A percentile compares a stretch with the other conserved stretches of the same genome.
Evolutionary conservation across 1,140 invertebrate genomes (phyloP).

Genomic region (Ostrea denselamellosa): DNA sequence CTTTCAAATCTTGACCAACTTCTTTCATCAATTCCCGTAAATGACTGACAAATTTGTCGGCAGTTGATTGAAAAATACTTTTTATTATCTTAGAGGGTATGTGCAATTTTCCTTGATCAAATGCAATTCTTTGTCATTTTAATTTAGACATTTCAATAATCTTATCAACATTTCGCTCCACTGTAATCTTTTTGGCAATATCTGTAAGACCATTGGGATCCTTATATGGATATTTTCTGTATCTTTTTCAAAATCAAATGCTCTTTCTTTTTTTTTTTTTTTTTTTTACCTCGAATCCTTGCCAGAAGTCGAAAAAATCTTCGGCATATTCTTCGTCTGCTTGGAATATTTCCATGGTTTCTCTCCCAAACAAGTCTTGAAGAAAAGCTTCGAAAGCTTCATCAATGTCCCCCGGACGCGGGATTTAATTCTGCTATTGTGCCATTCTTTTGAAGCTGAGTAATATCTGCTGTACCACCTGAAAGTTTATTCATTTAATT

Average conservation of each 20-base stretch:
- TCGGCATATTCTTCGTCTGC: constrained; percentile 31
- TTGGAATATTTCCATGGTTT: constrained; percentile 34
- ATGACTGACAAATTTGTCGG: constrained; percentile 8
- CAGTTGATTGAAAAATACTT: constrained; percentile 42
- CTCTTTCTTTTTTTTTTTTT: too few species aligned
- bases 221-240: constrained; percentile 25
- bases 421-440: constrained; percentile 41
- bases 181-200: constrained; percentile 25
- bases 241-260: neutral
- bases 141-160: neutral
- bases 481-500: too few species aligned
- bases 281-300: constrained; percentile 52
- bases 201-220: constrained; percentile 27
- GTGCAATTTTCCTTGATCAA: constrained; percentile 41
- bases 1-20: neutral
- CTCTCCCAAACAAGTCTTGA: constrained; percentile 44
- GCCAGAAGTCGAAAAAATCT: constrained; percentile 49
- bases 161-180: neutral
- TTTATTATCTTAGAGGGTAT: constrained; percentile 35
- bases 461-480: constrained; percentile 59
- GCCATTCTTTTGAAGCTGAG: constrained; percentile 35
- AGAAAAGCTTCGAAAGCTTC: constrained; percentile 40
- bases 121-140: neutral
- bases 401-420: constrained; percentile 54
- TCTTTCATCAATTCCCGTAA: constrained; percentile 2